Percentiles rank a stretch among this genome's conserved stretches.
Evolutionary conservation across 2,113 vertebrate genomes (phyloP).

Genomic region (Rousettus leschenaultii): DNA sequence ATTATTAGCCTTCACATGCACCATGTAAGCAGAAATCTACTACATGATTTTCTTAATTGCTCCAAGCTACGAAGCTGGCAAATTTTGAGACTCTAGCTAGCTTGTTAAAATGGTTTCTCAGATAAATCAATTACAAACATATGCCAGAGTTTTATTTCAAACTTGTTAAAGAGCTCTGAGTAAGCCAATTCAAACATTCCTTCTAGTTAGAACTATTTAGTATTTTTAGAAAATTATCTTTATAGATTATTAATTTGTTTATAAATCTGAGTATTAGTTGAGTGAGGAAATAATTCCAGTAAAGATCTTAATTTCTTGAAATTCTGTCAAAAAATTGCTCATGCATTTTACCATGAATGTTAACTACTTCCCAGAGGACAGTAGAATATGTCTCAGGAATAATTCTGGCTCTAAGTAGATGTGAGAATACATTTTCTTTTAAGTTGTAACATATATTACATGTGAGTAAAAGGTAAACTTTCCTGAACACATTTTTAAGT

Average conservation of each 20-base stretch:
- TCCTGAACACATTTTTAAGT: background rate
- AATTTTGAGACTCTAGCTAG: background rate
- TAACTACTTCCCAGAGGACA: background rate
- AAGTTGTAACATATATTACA: background rate
- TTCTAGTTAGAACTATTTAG: background rate
- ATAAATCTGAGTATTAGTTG: background rate
- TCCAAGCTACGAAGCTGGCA: background rate
- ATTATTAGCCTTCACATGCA: background rate
- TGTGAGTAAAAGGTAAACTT: background rate
- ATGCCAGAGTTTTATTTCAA: background rate
- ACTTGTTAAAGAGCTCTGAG: background rate
- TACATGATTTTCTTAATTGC: background rate
- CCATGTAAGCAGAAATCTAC: background rate
- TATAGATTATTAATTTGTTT: background rate
- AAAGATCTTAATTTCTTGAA: background rate
- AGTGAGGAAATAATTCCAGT: background rate
- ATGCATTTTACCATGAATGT: background rate
- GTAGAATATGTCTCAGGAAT: background rate
- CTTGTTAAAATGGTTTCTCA: slow-evolving; percentile 1
- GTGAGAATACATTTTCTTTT: background rate
- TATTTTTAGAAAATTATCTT: background rate
- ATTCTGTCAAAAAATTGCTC: background rate
- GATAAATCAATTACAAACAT: background rate
- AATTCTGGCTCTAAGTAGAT: background rate
- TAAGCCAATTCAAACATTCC: background rate